Base-by-base conservation (phyloP, 2,113 vertebrate genomes). In the Heterocephalus glaber region DNA sequence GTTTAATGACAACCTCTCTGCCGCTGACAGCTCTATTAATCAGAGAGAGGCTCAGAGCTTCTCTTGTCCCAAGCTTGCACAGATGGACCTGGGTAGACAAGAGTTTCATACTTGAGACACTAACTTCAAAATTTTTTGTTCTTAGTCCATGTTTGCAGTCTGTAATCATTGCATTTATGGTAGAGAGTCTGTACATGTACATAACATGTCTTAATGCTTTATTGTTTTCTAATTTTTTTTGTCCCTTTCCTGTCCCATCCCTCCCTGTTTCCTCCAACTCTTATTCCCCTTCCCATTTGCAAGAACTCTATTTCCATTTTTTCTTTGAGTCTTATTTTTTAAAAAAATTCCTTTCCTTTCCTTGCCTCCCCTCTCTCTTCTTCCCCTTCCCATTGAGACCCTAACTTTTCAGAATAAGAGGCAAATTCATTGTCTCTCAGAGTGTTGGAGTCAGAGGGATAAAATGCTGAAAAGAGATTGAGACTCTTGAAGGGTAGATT, bases 401-500 rank as follows among this genome's bases (percentile, higher is more conserved):
- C 41, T 66, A 83, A 82, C 49, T 89, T 90, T 90, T 93, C 68
- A 80, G 49, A 96, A 74, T 94, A 76, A 88, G 35, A 95, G 54
- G 60, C 35, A 61, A 96, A 90, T 74, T 79, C 8, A 7, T 87
- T 82, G 76, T 60, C 44, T 20, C 72, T 52, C 7, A 33, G 65
- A 88, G 86, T 65, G 86, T 65, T 30, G 49, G 28, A 72, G 76
- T 77, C 58, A 96, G 79, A 76, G 70, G 47, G 22, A 85, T 70
- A 91, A 86, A 96, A 91, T 72, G n/a, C 41, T 61, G 33, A 89
- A 68, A 96, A 95, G 19, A 28, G 10, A 33, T 49, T 81, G 49
- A 97, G 49, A 72, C 89, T 33, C 70, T 92, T 82, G 54, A 86
- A 68, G 90, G 61, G 66, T 94, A 30, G 76, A 61, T 96, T 86